Conservation (phyloP, 1,140 invertebrate species). For the Dysdera silvatica region DNA sequence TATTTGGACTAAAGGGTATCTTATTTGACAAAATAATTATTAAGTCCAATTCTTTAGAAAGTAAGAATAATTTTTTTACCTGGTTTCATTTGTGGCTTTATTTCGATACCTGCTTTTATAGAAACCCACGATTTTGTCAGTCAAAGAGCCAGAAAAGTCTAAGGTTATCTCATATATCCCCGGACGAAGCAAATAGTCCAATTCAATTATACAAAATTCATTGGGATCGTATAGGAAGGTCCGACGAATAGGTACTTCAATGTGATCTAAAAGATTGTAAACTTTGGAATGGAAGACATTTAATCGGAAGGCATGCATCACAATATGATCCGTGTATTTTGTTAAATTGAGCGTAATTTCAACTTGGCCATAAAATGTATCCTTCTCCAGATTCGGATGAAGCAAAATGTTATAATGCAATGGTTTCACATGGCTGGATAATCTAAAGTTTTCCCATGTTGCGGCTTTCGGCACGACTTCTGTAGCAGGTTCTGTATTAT, state of each 20-base stretch:
- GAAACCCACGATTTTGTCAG: conserved; percentile 61
- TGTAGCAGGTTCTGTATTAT: not conserved
- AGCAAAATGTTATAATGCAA: conserved; percentile 65
- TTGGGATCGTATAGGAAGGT: conserved; percentile 50
- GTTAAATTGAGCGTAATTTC: conserved; percentile 58
- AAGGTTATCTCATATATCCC: conserved; percentile 32
- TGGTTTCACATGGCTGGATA: conserved; percentile 60
- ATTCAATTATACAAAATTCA: conserved; percentile 59
- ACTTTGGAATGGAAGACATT: not conserved
- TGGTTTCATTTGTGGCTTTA: conserved; percentile 48
- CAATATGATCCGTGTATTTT: conserved; percentile 53
- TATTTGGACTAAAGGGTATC: too few relatives aligned
- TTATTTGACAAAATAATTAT: too few relatives aligned
- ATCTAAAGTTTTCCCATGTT: conserved; percentile 39
- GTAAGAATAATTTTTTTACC: too few relatives aligned
- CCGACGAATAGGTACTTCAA: conserved; percentile 38
- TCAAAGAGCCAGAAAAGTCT: conserved; percentile 59
- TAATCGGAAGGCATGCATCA: conserved; percentile 53
- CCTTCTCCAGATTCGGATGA: conserved; percentile 60
- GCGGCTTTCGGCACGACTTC: not conserved
- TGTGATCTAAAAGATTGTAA: conserved; percentile 13
- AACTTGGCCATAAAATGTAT: conserved; percentile 62
- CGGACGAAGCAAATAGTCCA: conserved; percentile 45
- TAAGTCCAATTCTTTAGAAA: too few relatives aligned
- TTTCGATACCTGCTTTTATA: conserved; percentile 67